Base-by-base conservation (phyloP, 2,888 invertebrate species). In the Tipula unca region DNA sequence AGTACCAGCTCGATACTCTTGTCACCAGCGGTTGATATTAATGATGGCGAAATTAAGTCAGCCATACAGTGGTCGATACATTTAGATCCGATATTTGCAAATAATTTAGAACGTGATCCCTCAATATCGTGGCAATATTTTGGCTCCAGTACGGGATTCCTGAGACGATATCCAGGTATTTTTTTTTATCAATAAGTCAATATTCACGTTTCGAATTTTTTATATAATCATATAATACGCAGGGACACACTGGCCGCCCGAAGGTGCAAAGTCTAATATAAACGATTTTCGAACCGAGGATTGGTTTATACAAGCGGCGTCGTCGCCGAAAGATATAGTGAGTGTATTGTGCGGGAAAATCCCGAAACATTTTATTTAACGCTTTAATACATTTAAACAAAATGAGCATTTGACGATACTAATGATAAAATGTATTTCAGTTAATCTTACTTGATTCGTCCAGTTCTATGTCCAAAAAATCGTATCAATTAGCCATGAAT, bases 51-150 rank as follows among this genome's bases (percentile, higher is more conserved):
- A 88, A 95, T 99, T 20, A 93, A 96, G 88, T 95, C 96, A 89
- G 96, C 97, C 86, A 96, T 99, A 87, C 95, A 96, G 88, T 99
- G 99, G 99, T 98, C 98, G 85, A 95, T 96, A 88, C 95, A 96
- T 89, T 92, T 99, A 89, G 97, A 99, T 90, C 94, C 95, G 25
- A 92, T 96, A 87, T 99, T 98, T 91, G 94, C 94, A 88, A 95
- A 95, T 89, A 99, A 99, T 92, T 96, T 96, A 90, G 95, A 96
- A 89, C 94, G 94, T 87, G 97, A 98, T 91, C 96, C 97, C 0
- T 95, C 96, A 0, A 92, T 98, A 82, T 96, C 97, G n/a, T 99
- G 99, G 98, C 99, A 99, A 92, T 98, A 98, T 92, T 99, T 98
- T 91, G 98, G 99, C 85, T 98, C 98, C 86, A 95, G 98, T n/a